These are phyloP conservation scores for Trialeurodes vaporariorum DNA, from an alignment of 1,140 invertebrate species.

Conservation along the genomic window DNA sequence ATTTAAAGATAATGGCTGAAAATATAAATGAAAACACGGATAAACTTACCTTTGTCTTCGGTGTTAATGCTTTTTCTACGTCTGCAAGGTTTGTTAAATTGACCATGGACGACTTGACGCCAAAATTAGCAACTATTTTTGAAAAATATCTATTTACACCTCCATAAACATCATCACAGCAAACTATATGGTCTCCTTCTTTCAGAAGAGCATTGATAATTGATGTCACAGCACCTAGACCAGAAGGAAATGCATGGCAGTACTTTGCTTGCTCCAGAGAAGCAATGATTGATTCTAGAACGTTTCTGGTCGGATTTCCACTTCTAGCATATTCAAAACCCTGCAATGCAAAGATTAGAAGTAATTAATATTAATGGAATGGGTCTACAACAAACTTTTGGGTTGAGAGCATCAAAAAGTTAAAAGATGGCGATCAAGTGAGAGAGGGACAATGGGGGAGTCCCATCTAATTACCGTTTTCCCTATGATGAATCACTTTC, in stretches of 20 bases:
- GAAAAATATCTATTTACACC: conserved; percentile 60
- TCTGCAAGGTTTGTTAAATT: conserved; percentile 59
- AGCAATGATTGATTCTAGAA: conserved; percentile 81
- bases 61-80: conserved; percentile 54
- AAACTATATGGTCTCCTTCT: conserved; percentile 80
- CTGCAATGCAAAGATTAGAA: conserved; percentile 45
- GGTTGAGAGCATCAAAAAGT: too few species aligned
- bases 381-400: too few species aligned
- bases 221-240: conserved; percentile 71
- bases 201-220: conserved; percentile 57
- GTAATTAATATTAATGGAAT: too few species aligned
- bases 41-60: conserved; percentile 70
- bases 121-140: conserved; percentile 50
- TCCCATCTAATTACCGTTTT: too few species aligned
- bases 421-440: too few species aligned
- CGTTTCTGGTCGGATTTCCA: conserved; percentile 87
- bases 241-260: conserved; percentile 77
- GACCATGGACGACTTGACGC: conserved; percentile 65
- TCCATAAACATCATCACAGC: conserved; percentile 91
- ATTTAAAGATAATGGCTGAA: too few species aligned
- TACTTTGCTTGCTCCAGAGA: conserved; percentile 81
- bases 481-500: too few species aligned
- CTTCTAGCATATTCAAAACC: conserved; percentile 85
- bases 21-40: conserved; percentile 16
- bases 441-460: too few species aligned